Evolutionary conservation across 2,113 vertebrate species (phyloP).

Genomic region (Protobothrops mucrosquamatus): DNA sequence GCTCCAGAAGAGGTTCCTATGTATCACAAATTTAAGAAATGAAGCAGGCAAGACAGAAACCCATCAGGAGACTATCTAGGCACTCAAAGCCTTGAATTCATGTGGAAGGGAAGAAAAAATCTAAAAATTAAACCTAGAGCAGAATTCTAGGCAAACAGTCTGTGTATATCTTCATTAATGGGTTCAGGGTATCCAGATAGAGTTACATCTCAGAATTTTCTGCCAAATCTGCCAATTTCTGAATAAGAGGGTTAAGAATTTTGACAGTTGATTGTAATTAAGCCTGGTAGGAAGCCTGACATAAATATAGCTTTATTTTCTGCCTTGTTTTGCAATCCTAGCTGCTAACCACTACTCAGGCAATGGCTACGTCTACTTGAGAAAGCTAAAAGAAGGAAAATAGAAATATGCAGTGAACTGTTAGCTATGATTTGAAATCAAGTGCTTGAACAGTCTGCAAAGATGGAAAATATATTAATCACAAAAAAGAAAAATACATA

Average conservation of each 20-base stretch:
- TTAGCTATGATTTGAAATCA: not conserved
- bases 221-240: not conserved
- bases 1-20: not conserved
- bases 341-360: not conserved
- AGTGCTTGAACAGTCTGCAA: not conserved
- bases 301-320: not conserved
- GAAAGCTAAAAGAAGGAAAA: not conserved
- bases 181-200: not conserved
- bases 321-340: not conserved
- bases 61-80: not conserved
- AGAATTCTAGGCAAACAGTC: not conserved
- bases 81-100: not conserved
- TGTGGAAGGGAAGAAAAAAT: not conserved
- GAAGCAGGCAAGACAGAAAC: not conserved
- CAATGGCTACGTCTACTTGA: not conserved
- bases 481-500: not conserved
- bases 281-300: not conserved
- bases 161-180: not conserved
- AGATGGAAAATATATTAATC: not conserved
- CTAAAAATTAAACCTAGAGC: not conserved
- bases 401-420: not conserved
- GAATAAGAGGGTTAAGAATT: not conserved
- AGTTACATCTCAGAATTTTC: not conserved
- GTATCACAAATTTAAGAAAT: not conserved
- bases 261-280: not conserved